Percentiles rank a stretch among this genome's conserved stretches.
These are phyloP conservation scores for Clivina fossor DNA, from an alignment of 2,888 invertebrate genomes.

Conservation along the genomic window DNA sequence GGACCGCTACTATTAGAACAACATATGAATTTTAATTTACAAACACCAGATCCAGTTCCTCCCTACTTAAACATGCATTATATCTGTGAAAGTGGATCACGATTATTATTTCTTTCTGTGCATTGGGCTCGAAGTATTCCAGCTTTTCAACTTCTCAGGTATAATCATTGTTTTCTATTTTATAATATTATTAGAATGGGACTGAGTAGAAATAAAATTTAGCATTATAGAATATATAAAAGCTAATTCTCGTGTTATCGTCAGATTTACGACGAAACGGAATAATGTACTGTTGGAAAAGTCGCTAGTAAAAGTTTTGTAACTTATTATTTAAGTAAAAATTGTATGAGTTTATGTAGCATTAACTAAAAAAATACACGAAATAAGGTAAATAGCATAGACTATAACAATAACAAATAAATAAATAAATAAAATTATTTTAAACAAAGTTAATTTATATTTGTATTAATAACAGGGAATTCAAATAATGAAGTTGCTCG, in stretches of 20 bases:
- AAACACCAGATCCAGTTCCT: conserved; percentile 77
- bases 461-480: too few relatives aligned
- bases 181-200: conserved; percentile 5
- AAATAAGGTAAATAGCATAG: too few relatives aligned
- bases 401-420: too few relatives aligned
- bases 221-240: too few relatives aligned
- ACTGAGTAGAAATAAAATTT: background rate
- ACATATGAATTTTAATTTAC: conserved; percentile 73
- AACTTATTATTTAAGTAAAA: too few relatives aligned
- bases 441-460: too few relatives aligned
- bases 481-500: too few relatives aligned
- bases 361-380: too few relatives aligned
- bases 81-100: conserved; percentile 92
- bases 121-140: conserved; percentile 88
- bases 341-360: too few relatives aligned
- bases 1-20: conserved; percentile 70
- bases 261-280: background rate
- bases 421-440: too few relatives aligned
- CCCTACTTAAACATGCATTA: conserved; percentile 92
- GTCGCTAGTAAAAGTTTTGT: too few relatives aligned
- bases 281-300: too few relatives aligned
- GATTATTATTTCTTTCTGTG: conserved; percentile 85
- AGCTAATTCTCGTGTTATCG: background rate
- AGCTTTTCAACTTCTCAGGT: conserved; percentile 79
- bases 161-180: conserved; percentile 33